Base-by-base conservation (phyloP, 1,140 invertebrate genomes). In the Drosophila ercepeae region DNA sequence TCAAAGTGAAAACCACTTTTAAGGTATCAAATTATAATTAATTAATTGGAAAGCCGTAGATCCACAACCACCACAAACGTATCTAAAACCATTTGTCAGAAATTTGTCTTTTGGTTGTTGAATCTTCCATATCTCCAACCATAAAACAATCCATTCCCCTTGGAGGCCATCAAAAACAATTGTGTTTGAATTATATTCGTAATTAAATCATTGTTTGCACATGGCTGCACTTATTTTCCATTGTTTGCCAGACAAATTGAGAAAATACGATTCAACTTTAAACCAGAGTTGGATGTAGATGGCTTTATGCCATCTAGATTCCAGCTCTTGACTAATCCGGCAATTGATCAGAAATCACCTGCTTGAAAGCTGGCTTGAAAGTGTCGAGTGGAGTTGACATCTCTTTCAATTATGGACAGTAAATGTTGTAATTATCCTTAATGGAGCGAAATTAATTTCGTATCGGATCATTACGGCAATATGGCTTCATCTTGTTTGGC, bases 171-270 rank as follows among this genome's bases (percentile, higher is more conserved):
- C 29, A 41, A 74, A 69, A 50, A 45, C 69, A 82, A 69, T 78
- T 72, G 52, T 41, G 48, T 41, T 29, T 21, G 14, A 39, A 45
- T 54, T 74, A 75, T 83, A 71, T 75, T 63, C 55, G 44, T 48
- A 51, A 42, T 75, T 45, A 71, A 84, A 71, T 75, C 32, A 41
- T 46, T 55, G 63, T 63, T 63, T 59, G 9, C 60, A 63, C 50
- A 64, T 82, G 73, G 58, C 50, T 69, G 53, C 25, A 5, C 27
- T 36, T 50, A 6, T 57, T 64, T 34, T 16, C n/a, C 16, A 25
- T 53, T 54, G 19, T 64, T 51, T 45, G 36, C 1, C 52, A 4
- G n/a, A 8, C 52, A 11, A 19, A 7, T 23, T 11, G 5, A 21
- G 34, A 11, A 44, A 44, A 21, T 48, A 53, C 50, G 55, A 45